Evolutionary conservation across 1,140 invertebrate species (phyloP).

Genomic region (Hylaeus anthracinus): DNA sequence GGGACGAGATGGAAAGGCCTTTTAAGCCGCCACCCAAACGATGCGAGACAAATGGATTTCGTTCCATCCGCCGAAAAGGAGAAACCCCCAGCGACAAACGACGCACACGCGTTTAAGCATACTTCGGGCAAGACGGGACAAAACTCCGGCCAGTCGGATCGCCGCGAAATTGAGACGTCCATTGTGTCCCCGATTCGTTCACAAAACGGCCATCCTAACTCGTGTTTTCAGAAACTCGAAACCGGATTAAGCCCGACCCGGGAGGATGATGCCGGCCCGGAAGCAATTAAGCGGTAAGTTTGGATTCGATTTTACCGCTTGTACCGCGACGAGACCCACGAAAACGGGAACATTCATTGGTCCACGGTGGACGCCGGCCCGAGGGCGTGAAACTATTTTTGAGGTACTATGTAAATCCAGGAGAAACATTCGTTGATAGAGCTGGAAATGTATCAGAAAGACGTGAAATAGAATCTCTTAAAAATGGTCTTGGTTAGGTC

Average conservation of each 20-base stretch:
- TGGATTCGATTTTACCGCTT: slow-evolving; percentile 37
- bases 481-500: too few species aligned
- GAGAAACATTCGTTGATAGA: too few species aligned
- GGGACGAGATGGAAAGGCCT: slow-evolving; percentile 60
- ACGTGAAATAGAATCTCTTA: too few species aligned
- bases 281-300: slow-evolving; percentile 47
- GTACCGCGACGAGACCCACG: neutral
- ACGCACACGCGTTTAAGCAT: slow-evolving; percentile 33
- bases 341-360: slow-evolving; percentile 1
- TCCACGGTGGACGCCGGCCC: neutral
- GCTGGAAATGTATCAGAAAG: too few species aligned
- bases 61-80: slow-evolving; percentile 58
- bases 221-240: slow-evolving; percentile 47
- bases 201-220: slow-evolving; percentile 8
- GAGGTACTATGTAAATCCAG: too few species aligned
- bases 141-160: slow-evolving; percentile 37
- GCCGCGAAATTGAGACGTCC: slow-evolving; percentile 35
- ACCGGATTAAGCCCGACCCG: slow-evolving; percentile 23
- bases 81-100: slow-evolving; percentile 39
- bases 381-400: neutral
- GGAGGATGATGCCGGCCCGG: neutral
- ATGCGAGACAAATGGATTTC: slow-evolving; percentile 72
- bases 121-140: slow-evolving; percentile 20
- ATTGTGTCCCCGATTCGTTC: slow-evolving; percentile 8
- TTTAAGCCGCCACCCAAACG: slow-evolving; percentile 59